phyloP scores from a whole-genome alignment of 1,140 invertebrate genomes.

The Drosophila persimilis region DNA sequence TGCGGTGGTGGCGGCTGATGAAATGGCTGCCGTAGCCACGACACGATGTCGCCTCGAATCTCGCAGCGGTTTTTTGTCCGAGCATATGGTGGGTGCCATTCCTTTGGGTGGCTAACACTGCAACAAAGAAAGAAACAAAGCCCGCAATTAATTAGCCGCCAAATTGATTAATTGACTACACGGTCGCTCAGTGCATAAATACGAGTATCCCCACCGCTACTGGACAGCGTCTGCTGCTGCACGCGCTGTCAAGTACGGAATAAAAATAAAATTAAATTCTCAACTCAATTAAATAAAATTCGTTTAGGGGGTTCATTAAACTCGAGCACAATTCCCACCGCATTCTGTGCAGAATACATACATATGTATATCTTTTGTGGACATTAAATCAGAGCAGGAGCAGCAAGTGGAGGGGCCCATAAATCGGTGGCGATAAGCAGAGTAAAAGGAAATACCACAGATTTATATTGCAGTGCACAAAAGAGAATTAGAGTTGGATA shows the following conservation, averaged over 20 bases:
- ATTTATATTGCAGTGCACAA: background rate
- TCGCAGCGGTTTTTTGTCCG: constrained; percentile 62
- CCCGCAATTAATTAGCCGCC: constrained; percentile 58
- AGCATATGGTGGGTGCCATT: constrained; percentile 72
- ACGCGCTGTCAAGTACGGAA: constrained; percentile 12
- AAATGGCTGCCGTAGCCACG: constrained; percentile 40
- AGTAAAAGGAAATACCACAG: constrained; percentile 9
- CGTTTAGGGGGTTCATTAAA: constrained; percentile 57
- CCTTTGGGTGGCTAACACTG: constrained; percentile 13
- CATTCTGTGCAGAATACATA: constrained; percentile 6
- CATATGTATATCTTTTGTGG: constrained; percentile 7
- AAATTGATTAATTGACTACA: constrained; percentile 67
- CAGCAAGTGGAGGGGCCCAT: constrained; percentile 18
- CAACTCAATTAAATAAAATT: constrained; percentile 28
- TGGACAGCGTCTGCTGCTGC: constrained; percentile 17
- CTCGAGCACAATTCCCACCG: constrained; percentile 14
- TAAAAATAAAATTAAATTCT: constrained; percentile 25
- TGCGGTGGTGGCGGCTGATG: constrained; percentile 20
- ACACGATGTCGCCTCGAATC: constrained; percentile 45
- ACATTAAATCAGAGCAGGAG: background rate
- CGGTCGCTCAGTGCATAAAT: constrained; percentile 22
- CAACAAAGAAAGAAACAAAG: constrained; percentile 34
- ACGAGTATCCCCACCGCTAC: background rate
- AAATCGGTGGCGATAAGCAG: constrained; percentile 28
- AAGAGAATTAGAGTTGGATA: no score